Evolutionary conservation across 2,113 vertebrate genomes (phyloP), one percentile per base, ranked within the genome.

Genomic region (Aegithalos caudatus): DNA sequence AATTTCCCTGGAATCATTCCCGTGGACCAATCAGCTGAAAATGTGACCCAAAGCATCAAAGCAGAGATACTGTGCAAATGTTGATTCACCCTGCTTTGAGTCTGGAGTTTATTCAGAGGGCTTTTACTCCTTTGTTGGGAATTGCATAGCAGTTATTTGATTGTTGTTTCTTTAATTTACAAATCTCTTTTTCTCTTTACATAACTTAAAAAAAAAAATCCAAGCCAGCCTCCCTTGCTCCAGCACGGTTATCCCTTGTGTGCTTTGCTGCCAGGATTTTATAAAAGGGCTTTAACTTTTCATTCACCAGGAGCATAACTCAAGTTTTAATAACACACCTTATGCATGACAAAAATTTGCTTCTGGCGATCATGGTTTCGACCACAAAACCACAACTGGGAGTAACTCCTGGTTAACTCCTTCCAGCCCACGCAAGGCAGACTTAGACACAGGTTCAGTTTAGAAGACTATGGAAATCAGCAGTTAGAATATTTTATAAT

Each of bases 331-430:
- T 98, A 98, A 98, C 98, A 98, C 98, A 97, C 98, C 97, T 98
- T 96, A 96, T 98, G 97, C 98, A 98, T 96, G 97, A 98, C 97
- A 98, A 98, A 98, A 98, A 98, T 98, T 98, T 98, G 98, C 98
- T 98, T 92, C 98, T 98, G 98, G 98, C 98, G 96, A 98, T 98
- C 97, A 98, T 97, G 98, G 98, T 98, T 98, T 98, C 98, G 98
- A 98, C 98, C 98, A 98, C 98, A 98, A 98, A 98, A 98, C 98
- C 98, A 96, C 98, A 98, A 97, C 92, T 77, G 97, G 98, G 97
- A 97, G 97, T 97, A 97, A 96, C 97, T 97, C 96, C 95, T 96
- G 96, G 92, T 98, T 98, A 98, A 98, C 98, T 96, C 98, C 97
- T 98, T 98, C 97, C 94, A 97, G 64, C 94, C 98, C 94, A 89